Evolutionary conservation across 2,888 invertebrate genomes (phyloP).

Genomic region (Andrena hattorfiana): DNA sequence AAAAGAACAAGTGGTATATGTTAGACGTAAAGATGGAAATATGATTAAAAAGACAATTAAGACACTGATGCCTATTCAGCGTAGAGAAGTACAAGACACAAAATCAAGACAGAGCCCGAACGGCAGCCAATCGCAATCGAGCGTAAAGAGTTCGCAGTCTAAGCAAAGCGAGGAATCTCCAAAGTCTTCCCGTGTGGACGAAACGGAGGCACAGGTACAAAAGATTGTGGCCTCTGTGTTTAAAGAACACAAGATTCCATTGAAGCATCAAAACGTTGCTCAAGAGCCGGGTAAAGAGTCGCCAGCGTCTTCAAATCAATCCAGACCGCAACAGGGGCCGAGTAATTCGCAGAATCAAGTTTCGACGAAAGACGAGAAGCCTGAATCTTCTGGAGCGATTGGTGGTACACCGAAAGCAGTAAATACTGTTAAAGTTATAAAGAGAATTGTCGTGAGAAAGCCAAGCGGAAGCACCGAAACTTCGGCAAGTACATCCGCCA

Average conservation of each 20-base stretch:
- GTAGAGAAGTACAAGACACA: conserved; percentile 74
- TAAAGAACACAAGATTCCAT: conserved; percentile 83
- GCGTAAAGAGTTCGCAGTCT: conserved; percentile 50
- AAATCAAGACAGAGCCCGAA: conserved; percentile 54
- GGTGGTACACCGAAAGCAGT: conserved; percentile 69
- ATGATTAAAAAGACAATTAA: conserved; percentile 83
- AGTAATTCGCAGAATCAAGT: conserved; percentile 38
- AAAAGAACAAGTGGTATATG: conserved; percentile 81
- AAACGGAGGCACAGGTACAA: conserved; percentile 83
- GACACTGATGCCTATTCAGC: conserved; percentile 83
- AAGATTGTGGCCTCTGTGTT: conserved; percentile 84
- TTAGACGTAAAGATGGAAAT: conserved; percentile 82
- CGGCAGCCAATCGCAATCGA: conserved; percentile 39
- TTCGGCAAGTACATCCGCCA: conserved; percentile 53
- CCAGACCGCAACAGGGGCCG: conserved; percentile 49
- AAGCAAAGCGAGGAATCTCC: conserved; percentile 64
- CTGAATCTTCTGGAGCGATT: conserved; percentile 36
- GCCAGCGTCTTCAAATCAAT: conserved; percentile 39
- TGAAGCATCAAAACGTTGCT: conserved; percentile 76
- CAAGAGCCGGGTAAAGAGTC: conserved; percentile 74
- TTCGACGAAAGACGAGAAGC: conserved; percentile 50
- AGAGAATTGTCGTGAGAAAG: conserved; percentile 82
- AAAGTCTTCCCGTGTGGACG: conserved; percentile 74
- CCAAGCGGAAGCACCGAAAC: conserved; percentile 70
- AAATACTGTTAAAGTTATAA: conserved; percentile 83